phyloP scores from a whole-genome alignment of 2,113 vertebrate species.

The Catharus bicknelli region DNA sequence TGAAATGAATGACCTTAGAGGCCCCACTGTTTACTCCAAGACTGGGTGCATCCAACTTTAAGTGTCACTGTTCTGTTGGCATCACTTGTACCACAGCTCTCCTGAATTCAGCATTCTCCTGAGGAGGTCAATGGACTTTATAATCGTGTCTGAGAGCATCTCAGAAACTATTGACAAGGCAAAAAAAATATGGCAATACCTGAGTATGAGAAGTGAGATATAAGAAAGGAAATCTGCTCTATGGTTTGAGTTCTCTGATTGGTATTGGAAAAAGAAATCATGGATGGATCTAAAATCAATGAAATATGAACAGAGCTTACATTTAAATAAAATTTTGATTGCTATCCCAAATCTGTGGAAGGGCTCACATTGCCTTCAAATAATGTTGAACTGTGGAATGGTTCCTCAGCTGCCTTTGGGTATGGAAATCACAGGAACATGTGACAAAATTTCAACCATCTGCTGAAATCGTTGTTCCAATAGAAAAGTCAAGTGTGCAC shows the following conservation, averaged over 20 bases:
- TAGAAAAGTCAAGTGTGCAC: background rate
- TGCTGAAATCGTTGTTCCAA: slow-evolving; percentile 24
- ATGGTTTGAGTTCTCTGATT: background rate
- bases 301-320: background rate
- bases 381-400: background rate
- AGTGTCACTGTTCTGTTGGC: background rate
- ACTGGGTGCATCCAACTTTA: background rate
- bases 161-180: background rate
- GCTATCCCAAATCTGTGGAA: background rate
- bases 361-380: background rate
- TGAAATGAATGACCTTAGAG: background rate
- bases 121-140: background rate
- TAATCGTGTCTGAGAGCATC: background rate
- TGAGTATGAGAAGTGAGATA: background rate
- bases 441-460: background rate
- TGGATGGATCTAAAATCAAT: background rate
- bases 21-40: background rate
- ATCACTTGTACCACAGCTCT: background rate
- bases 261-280: background rate
- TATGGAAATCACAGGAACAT: slow-evolving; percentile 1
- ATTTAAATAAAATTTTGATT: background rate
- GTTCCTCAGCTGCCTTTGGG: background rate
- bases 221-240: background rate
- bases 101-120: background rate
- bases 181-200: background rate